A percentile compares a stretch with the other conserved stretches of the same genome.
phyloP scores from a whole-genome alignment of 35 echinoderm and acorn worm genomes.

The Amphiura filiformis region DNA sequence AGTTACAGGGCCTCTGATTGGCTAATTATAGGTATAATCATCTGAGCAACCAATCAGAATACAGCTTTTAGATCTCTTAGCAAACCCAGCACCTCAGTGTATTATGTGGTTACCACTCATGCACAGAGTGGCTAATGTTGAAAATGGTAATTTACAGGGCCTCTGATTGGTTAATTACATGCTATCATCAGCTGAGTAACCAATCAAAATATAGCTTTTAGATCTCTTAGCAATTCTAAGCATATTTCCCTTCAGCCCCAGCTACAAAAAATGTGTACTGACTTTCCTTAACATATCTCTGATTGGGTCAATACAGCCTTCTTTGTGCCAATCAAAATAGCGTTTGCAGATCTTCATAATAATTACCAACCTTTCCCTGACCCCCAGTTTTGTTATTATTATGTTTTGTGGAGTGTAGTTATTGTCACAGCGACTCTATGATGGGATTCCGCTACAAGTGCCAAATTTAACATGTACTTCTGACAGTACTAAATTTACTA shows the following conservation, averaged over 20 bases:
- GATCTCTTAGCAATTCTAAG: constrained; percentile 20
- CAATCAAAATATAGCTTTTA: too few species aligned
- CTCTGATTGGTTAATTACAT: too few species aligned
- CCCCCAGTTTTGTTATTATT: too few species aligned
- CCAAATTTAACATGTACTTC: too few species aligned
- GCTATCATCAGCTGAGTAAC: too few species aligned
- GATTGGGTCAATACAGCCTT: too few species aligned
- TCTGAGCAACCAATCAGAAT: too few species aligned
- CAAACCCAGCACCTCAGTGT: constrained; percentile 76
- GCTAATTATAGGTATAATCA: too few species aligned
- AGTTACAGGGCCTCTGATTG: constrained; percentile 11
- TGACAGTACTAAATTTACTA: too few species aligned
- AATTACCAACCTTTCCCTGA: too few species aligned
- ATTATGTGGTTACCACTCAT: constrained; percentile 95
- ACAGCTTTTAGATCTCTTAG: constrained; percentile 5
- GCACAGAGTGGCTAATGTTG: constrained; percentile 92
- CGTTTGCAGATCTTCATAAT: too few species aligned
- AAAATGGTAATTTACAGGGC: constrained; percentile 84
- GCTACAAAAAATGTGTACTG: neutral
- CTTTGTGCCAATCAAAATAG: too few species aligned
- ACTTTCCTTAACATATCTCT: neutral
- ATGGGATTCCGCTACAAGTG: constrained; percentile 84
- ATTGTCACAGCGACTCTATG: constrained; percentile 88
- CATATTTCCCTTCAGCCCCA: neutral
- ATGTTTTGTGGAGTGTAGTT: constrained; percentile 82